Percentiles rank a stretch among this genome's conserved stretches.
phyloP scores from a whole-genome alignment of 2,797 vertebrate species.

The Microtus agrestis region DNA sequence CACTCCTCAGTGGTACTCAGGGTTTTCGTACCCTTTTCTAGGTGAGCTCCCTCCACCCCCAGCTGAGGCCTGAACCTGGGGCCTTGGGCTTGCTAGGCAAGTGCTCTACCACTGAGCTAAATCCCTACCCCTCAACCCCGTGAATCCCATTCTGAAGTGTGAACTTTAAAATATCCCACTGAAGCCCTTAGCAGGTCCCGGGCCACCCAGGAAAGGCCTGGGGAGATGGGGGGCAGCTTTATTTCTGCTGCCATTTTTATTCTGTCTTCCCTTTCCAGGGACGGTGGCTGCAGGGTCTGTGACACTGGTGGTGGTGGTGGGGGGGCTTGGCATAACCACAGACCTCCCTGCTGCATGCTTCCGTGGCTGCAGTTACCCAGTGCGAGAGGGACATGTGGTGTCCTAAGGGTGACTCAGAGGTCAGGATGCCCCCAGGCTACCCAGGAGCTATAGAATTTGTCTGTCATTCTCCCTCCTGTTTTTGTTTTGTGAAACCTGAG shows the following conservation, averaged over 20 bases:
- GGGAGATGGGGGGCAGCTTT: fast-evolving
- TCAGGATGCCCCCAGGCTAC: neutral
- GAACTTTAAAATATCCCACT: neutral
- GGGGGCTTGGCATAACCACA: fast-evolving
- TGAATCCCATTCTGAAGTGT: neutral
- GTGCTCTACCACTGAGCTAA: no score
- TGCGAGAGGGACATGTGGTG: neutral
- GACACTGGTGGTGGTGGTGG: no score
- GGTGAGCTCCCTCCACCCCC: no score
- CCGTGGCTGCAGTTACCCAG: no score
- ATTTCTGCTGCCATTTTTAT: fast-evolving
- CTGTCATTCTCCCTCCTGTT: neutral
- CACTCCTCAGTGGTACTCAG: no score
- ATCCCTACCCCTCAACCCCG: neutral
- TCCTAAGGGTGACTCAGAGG: neutral
- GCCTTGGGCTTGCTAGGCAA: neutral
- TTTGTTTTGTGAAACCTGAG: neutral
- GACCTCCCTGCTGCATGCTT: neutral
- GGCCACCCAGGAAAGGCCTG: neutral
- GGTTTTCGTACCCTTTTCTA: no score
- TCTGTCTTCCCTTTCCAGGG: no score
- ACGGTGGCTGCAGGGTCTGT: neutral
- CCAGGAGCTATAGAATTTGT: neutral
- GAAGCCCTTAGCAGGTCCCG: neutral
- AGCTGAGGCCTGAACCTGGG: neutral